phyloP scores from a whole-genome alignment of 1,140 invertebrate genomes.

The Notospermus geniculatus region DNA sequence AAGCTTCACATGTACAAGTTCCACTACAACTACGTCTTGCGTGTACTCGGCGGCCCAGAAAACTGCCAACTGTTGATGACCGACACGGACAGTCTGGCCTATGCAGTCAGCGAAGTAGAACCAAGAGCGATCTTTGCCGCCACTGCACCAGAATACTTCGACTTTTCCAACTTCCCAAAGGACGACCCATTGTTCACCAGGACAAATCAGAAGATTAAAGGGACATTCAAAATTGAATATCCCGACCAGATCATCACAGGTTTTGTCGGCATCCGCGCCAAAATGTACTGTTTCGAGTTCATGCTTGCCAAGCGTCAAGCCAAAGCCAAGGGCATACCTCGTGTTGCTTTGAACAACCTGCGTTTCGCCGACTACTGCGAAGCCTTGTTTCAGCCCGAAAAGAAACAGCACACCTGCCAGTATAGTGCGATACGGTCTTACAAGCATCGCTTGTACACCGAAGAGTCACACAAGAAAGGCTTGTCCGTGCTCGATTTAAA shows the following conservation, averaged over 20 bases:
- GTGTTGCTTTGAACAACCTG: neutral
- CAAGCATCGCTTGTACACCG: too few relatives aligned
- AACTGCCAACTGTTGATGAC: neutral
- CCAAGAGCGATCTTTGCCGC: neutral
- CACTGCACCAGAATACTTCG: neutral
- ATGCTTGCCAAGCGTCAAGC: neutral
- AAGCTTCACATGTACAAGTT: constrained; percentile 8
- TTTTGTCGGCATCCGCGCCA: neutral
- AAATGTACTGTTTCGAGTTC: neutral
- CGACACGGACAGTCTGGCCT: neutral
- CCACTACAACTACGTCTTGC: constrained; percentile 1
- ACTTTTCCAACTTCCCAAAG: neutral
- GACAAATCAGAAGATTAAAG: neutral
- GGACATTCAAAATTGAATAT: constrained; percentile 5
- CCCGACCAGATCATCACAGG: neutral
- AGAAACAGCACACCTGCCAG: too few relatives aligned
- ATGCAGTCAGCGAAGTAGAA: neutral
- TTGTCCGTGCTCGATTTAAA: too few relatives aligned
- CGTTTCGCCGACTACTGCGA: neutral
- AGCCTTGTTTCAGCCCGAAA: neutral
- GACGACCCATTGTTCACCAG: neutral
- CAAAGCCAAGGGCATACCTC: neutral
- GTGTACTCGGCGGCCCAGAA: neutral
- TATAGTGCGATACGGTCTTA: too few relatives aligned
- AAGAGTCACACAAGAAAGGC: too few relatives aligned